phyloP scores from a whole-genome alignment of 2,888 invertebrate genomes.

The Cantharis lateralis region DNA sequence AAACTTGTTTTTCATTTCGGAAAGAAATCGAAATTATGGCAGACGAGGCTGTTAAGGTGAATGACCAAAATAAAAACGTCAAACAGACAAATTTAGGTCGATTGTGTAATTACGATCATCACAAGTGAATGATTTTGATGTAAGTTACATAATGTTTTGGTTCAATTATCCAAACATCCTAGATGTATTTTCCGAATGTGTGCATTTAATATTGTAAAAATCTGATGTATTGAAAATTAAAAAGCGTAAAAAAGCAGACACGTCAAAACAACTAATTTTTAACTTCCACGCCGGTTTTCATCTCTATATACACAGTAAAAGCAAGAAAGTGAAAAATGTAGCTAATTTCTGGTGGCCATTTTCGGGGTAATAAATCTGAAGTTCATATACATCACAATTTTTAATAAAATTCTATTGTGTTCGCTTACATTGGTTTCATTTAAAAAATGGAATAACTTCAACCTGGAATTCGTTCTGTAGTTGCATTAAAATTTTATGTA shows the following conservation, averaged over 20 bases:
- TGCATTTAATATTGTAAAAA: neutral
- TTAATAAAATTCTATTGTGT: slow-evolving; percentile 11
- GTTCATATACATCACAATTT: slow-evolving; percentile 16
- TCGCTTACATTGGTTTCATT: neutral
- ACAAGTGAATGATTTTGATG: neutral
- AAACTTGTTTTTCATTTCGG: no score
- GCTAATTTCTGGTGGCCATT: slow-evolving; percentile 18
- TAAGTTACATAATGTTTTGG: neutral
- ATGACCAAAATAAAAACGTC: no score
- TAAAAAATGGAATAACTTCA: neutral
- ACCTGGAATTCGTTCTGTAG: neutral
- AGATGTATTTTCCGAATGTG: neutral
- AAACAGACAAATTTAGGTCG: neutral
- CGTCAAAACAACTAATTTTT: slow-evolving; percentile 10
- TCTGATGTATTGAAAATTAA: neutral
- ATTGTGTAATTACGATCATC: neutral
- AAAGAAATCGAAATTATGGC: no score
- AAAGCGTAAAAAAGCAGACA: neutral
- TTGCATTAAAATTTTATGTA: neutral
- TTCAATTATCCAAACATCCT: neutral
- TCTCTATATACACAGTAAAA: slow-evolving; percentile 1
- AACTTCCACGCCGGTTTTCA: slow-evolving; percentile 7
- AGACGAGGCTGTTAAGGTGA: neutral
- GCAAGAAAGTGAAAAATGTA: slow-evolving; percentile 14
- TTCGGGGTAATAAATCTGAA: slow-evolving; percentile 14